These are phyloP conservation scores for Drosophila biarmipes DNA, from an alignment of 1,140 invertebrate species.

Conservation along the genomic window DNA sequence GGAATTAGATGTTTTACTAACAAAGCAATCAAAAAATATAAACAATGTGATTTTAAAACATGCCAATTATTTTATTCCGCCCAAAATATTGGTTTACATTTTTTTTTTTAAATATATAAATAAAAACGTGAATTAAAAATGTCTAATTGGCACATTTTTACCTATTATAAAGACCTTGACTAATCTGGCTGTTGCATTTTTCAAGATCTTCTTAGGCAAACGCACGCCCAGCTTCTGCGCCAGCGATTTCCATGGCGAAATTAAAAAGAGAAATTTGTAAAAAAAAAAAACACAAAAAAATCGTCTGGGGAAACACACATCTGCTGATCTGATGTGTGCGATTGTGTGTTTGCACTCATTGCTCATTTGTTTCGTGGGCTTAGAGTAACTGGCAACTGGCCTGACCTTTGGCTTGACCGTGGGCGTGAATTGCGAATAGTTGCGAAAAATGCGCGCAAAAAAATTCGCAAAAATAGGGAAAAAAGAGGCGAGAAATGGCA, in stretches of 20 bases:
- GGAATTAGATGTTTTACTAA: no score
- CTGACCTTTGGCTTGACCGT: slow-evolving; percentile 79
- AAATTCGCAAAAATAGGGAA: not conserved
- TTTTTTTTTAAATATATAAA: no score
- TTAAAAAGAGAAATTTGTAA: slow-evolving; percentile 8
- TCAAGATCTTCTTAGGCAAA: not conserved
- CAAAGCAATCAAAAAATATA: no score
- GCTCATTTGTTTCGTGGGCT: slow-evolving; percentile 46
- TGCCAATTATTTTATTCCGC: no score
- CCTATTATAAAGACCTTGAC: not conserved
- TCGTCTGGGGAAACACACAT: slow-evolving; percentile 2
- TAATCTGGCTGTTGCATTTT: not conserved
- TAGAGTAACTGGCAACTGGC: slow-evolving; percentile 27
- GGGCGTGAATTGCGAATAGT: slow-evolving; percentile 71
- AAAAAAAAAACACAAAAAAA: slow-evolving; percentile 4
- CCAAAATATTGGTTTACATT: no score
- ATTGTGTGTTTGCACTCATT: slow-evolving; percentile 36
- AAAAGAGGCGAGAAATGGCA: slow-evolving; percentile 27
- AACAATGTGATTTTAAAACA: no score
- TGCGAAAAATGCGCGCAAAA: slow-evolving; percentile 45
- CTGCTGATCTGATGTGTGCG: slow-evolving; percentile 6
- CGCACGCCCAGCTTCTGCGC: slow-evolving; percentile 7
- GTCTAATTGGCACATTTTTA: no score
- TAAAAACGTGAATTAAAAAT: no score
- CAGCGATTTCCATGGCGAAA: slow-evolving; percentile 23